Conservation (phyloP, 1,140 invertebrate genomes). For the Sweltsa coloradensis region DNA sequence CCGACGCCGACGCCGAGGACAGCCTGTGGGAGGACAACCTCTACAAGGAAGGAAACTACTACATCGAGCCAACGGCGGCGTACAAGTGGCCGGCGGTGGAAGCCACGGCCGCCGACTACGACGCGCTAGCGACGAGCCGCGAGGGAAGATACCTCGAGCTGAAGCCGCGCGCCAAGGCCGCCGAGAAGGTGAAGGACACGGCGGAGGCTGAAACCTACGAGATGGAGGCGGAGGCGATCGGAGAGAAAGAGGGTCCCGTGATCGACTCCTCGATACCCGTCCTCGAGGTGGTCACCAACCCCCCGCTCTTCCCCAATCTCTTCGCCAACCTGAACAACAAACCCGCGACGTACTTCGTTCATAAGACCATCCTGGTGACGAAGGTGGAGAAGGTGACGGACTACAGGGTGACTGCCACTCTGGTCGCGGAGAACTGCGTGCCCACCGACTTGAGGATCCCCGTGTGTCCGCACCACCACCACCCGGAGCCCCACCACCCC, state of each 20-base stretch:
- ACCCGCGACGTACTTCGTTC: neutral
- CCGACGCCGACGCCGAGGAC: neutral
- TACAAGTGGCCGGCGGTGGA: neutral
- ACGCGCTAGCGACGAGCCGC: neutral
- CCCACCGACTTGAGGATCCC: conserved; percentile 20
- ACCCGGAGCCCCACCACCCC: neutral
- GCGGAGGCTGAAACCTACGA: neutral
- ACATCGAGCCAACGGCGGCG: neutral
- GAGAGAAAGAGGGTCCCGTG: neutral
- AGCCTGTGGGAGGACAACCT: neutral
- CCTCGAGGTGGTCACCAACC: too few relatives aligned
- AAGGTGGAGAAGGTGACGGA: conserved; percentile 23
- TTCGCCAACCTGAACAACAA: neutral
- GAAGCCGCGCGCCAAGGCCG: neutral
- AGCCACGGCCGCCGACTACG: neutral
- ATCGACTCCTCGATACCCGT: too few relatives aligned
- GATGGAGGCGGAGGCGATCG: neutral
- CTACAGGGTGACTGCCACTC: conserved; percentile 23
- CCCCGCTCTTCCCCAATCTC: too few relatives aligned
- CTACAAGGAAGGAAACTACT: neutral
- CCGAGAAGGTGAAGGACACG: too few relatives aligned
- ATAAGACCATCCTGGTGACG: conserved; percentile 23
- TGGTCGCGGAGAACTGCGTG: conserved; percentile 24
- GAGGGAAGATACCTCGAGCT: conserved; percentile 1
- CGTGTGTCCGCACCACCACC: conserved; percentile 5